Base-by-base conservation (phyloP, 2,888 invertebrate genomes). In the Amaurobius ferox region DNA sequence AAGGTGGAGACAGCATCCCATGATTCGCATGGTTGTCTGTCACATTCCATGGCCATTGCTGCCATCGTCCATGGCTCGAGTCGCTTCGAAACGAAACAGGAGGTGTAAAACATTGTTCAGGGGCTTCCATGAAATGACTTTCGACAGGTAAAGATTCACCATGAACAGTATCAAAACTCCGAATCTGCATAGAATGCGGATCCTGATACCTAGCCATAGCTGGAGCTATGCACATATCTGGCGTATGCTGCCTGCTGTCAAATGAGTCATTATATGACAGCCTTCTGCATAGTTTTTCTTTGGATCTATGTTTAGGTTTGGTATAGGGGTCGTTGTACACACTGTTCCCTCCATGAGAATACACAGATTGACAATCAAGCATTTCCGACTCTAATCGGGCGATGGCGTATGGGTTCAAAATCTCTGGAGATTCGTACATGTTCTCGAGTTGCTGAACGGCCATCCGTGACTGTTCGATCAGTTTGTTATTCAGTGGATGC, bases 1-100 rank as follows among this genome's bases (percentile, higher is more conserved):
- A 86, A 11, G 88, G 83, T 0, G 80, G 86, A 26, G 78, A 68
- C 19, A 86, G 71, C 26, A 77, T 66, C 6, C 26, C 61, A 16
- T n/a, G 62, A 39, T 39, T 62, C 16, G 62, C n/a, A 28, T 11
- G 66, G 3, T 16, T 40, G n/a, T 55, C 67, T 19, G 26, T 11
- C 2, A 30, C 7, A 32, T 29, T 16, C 67, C 66, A 66, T 28
- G 67, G 77, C 77, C 77, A 77, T 26, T 83, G 83, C 6, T 72
- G 71, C 78, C 85, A 85, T 9, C 70, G 64, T 26, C 66, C 85
- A 55, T 73, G 73, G 7, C 55, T 35, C 3, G 67, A 48, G 23
- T 79, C 78, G 9, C 32, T 72, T 0, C 66, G 62, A 26, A 66
- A 72, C 19, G 55, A 66, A 5, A 61, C 35, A 32, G 72, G 61